phyloP scores from a whole-genome alignment of 2,797 vertebrate genomes.

The Acrocephalus scirpaceus region DNA sequence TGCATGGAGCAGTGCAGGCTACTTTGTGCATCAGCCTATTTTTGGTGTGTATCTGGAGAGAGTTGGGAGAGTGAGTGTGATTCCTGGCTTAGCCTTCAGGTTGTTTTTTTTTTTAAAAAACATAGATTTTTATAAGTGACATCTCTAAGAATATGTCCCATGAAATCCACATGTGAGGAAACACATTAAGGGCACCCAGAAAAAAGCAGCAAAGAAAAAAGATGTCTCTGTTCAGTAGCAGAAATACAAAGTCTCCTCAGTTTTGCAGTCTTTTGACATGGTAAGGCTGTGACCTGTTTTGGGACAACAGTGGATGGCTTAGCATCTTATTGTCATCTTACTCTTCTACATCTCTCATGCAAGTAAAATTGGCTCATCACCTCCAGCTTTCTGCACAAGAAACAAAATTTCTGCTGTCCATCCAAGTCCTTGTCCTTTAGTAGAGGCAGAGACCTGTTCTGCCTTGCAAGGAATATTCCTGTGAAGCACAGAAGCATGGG shows the following conservation, averaged over 20 bases:
- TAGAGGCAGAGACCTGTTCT: not conserved
- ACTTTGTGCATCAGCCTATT: not conserved
- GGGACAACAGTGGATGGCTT: not conserved
- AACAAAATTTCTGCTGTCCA: not conserved
- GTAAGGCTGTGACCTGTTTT: not conserved
- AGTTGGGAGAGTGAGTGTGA: not conserved
- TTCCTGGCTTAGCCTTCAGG: not conserved
- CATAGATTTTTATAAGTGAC: not conserved
- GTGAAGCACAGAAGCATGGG: not conserved
- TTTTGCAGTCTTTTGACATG: not conserved
- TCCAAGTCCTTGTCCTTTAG: not conserved
- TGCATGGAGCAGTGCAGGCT: not conserved
- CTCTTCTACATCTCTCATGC: not conserved
- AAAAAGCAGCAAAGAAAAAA: not conserved
- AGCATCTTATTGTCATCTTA: not conserved
- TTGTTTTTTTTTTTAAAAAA: not conserved
- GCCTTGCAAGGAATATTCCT: not conserved
- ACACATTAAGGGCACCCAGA: not conserved
- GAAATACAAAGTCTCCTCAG: not conserved
- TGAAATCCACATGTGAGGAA: not conserved
- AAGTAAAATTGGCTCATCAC: not conserved
- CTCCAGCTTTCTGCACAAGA: not conserved
- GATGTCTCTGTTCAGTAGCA: not conserved
- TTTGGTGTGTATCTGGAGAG: not conserved
- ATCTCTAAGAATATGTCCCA: not conserved